Evolutionary conservation across 2,888 invertebrate genomes (phyloP), one percentile per base, ranked within the genome.

Genomic region (Hirtodrosophila cameraria): DNA sequence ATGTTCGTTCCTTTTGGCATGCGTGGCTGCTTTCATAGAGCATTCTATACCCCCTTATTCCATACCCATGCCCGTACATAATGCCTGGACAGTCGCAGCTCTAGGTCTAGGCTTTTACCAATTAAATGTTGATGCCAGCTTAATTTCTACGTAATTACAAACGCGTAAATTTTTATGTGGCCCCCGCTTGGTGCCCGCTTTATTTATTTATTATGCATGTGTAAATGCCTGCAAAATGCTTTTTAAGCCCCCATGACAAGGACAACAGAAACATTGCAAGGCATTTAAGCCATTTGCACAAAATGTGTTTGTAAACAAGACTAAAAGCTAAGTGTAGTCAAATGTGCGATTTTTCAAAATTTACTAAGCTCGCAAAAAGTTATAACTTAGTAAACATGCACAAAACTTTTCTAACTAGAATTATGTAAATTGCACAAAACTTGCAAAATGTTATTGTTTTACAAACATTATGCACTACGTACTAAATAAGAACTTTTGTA

Each of bases 91-190:
- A 20, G 23, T 35, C 38, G 36, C 30, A 20, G 12, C 43, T 30
- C 39, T 62, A 54, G 62, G 62, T 52, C 75, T 36, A 30, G 58
- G 60, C 43, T 63, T 79, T 82, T 76, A 55, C 77, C 80, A 85
- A 82, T 82, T 82, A 85, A 82, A 85, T 73, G 85, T 82, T 82
- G 73, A 85, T 85, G 77, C 73, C 65, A 57, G 82, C 79, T 82
- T 82, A 77, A 82, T 82, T 82, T 82, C 55, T 50, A 75, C 75
- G 80, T 79, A 85, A 82, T 82, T 82, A 82, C 80, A 75, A 83
- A 73, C 73, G 75, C 80, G 80, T 75, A 78, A 64, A 78, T 83
- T 76, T 78, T 71, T 80, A 68, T 71, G 62, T 59, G 41, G 35
- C 42, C 16, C 39, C 53, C 50, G 61, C 74, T 66, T 59, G 61